Evolutionary conservation across 2,888 invertebrate species (phyloP).

Genomic region (Oscheius sp.): DNA sequence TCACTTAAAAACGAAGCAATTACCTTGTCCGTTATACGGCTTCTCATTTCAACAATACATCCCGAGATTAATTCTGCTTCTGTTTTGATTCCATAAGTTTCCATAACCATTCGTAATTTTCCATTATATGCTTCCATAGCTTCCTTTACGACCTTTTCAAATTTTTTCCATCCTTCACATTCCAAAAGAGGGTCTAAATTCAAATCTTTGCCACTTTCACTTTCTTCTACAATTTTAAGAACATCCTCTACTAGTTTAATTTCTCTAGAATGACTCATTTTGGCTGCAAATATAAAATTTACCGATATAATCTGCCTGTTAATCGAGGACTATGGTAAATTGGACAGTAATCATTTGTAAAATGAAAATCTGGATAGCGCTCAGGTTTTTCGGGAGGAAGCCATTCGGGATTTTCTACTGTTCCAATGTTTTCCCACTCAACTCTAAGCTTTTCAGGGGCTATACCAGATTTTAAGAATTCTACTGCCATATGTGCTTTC

Average conservation of each 20-base stretch:
- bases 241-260: conserved; percentile 49
- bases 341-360: conserved; percentile 16
- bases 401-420: conserved; percentile 29
- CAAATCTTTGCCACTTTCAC: conserved; percentile 35
- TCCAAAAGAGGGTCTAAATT: conserved; percentile 3
- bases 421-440: conserved; percentile 33
- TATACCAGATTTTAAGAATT: conserved; percentile 53
- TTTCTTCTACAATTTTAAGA: conserved; percentile 44
- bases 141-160: conserved; percentile 23
- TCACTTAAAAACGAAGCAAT: not conserved
- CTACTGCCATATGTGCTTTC: conserved; percentile 67
- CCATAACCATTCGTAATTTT: conserved; percentile 45
- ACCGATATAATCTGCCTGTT: conserved; percentile 58
- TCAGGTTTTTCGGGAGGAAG: conserved; percentile 29
- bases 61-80: conserved; percentile 59
- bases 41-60: conserved; percentile 40
- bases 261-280: conserved; percentile 49
- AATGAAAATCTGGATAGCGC: conserved; percentile 29
- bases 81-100: conserved; percentile 51
- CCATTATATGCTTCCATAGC: conserved; percentile 45
- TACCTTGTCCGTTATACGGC: conserved; percentile 48
- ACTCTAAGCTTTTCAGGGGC: conserved; percentile 33
- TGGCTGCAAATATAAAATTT: not conserved
- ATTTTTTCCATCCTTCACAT: conserved; percentile 37
- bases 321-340: conserved; percentile 51